Evolutionary conservation across 1,140 invertebrate genomes (phyloP).

Genomic region (Phortica variegata): DNA sequence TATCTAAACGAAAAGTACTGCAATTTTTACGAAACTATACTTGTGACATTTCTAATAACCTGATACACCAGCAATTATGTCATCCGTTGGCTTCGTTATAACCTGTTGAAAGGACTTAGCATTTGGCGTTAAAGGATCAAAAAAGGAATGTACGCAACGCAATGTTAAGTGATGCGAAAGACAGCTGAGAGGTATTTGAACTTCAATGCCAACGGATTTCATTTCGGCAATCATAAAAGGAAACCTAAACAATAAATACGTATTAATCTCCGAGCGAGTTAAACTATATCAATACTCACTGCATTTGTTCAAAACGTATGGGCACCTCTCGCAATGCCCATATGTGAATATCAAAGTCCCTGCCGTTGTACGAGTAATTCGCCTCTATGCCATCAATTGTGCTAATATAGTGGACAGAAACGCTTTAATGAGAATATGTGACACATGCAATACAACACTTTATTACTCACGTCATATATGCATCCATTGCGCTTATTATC

Average conservation of each 20-base stretch:
- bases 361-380: constrained; percentile 22
- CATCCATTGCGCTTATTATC: constrained; percentile 29
- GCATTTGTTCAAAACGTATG: constrained; percentile 29
- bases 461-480: constrained; percentile 39
- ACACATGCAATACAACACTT: constrained; percentile 4
- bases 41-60: background rate
- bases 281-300: constrained; percentile 23
- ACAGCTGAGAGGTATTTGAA: constrained; percentile 33
- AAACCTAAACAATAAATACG: constrained; percentile 9
- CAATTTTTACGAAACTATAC: background rate
- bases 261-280: background rate
- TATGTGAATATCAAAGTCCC: constrained; percentile 31
- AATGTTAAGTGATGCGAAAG: constrained; percentile 35
- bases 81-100: background rate
- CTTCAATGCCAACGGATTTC: background rate
- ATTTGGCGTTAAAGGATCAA: constrained; percentile 32
- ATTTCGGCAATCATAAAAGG: constrained; percentile 32
- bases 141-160: constrained; percentile 34
- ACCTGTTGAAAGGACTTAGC: constrained; percentile 34
- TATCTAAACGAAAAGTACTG: constrained; percentile 7
- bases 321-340: constrained; percentile 41
- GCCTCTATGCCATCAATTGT: constrained; percentile 22
- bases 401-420: constrained; percentile 16
- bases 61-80: constrained; percentile 30
- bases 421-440: too few relatives aligned